These are phyloP conservation scores for Clepsis dumicolana DNA, from an alignment of 2,888 invertebrate genomes.

Conservation along the genomic window DNA sequence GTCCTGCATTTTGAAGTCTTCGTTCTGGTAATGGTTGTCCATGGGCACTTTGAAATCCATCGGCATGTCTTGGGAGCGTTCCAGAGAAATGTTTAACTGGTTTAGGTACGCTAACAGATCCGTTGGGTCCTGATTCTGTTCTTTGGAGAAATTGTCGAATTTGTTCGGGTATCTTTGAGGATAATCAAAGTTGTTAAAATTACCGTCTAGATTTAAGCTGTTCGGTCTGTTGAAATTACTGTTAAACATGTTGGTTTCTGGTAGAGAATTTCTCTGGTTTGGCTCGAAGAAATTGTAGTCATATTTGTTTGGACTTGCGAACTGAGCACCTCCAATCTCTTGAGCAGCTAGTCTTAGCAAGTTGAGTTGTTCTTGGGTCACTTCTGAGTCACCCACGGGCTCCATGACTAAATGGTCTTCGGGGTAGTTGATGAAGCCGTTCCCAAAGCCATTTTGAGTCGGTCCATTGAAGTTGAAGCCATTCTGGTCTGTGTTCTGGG, in stretches of 20 bases:
- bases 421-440: slow-evolving; percentile 70
- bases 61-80: slow-evolving; percentile 66
- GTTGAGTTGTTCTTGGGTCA: slow-evolving; percentile 79
- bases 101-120: slow-evolving; percentile 73
- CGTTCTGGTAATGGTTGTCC: slow-evolving; percentile 72
- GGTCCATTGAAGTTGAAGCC: slow-evolving; percentile 68
- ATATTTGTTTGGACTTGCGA: slow-evolving; percentile 70
- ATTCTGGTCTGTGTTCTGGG: slow-evolving; percentile 60
- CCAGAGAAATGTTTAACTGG: slow-evolving; percentile 68
- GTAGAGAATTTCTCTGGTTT: slow-evolving; percentile 79
- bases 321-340: slow-evolving; percentile 81
- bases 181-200: slow-evolving; percentile 64
- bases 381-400: slow-evolving; percentile 67
- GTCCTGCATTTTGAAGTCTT: slow-evolving; percentile 68
- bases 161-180: slow-evolving; percentile 69
- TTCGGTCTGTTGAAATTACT: slow-evolving; percentile 72
- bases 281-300: slow-evolving; percentile 80
- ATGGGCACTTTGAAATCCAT: slow-evolving; percentile 72
- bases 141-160: slow-evolving; percentile 63
- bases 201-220: slow-evolving; percentile 72
- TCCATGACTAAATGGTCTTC: slow-evolving; percentile 74
- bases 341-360: slow-evolving; percentile 81
- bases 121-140: slow-evolving; percentile 67
- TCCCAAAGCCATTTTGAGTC: slow-evolving; percentile 65
- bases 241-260: slow-evolving; percentile 71